Base-by-base conservation (phyloP, 2,888 invertebrate genomes). In the Cremastinae sp. region DNA sequence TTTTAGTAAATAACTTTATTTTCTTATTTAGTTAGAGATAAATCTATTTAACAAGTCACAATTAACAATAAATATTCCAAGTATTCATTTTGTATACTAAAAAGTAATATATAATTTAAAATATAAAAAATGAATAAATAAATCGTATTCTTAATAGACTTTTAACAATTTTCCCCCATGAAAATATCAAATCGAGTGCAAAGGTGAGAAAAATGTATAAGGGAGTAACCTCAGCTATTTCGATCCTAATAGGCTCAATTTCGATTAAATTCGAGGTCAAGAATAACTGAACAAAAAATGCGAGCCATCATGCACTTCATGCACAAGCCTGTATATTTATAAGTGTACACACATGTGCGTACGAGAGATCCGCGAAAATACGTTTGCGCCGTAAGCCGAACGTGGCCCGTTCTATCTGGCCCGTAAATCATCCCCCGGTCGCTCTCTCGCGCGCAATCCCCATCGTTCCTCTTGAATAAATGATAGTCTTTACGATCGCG, bases 401-500 rank as follows among this genome's bases (percentile, higher is more conserved):
- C 70, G 70, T 66, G 76, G 69, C 53, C 59, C 64, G 73, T 37
- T 77, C 75, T 55, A 78, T 78, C 77, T 76, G 69, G 78, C 62
- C 70, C 76, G 78, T 80, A 79, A 82, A 82, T 83, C 79, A 79
- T 80, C 71, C 55, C 70, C 69, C 61, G 73, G 43, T 62, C 22
- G 53, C 49, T 62, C 71, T 16, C 69, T 59, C 68, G 64, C 64
- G 69, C 69, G 70, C 59, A 70, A 70, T 61, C 39, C 59, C 51
- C 71, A 66, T 79, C 77, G 56, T 64, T 69, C 62, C 55, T 49
- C 56, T 73, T 77, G 77, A 79, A 80, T 81, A 78, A 79, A 83
- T 80, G 79, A 83, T 80, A 82, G 79, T 78, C 80, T 80, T 77
- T 80, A 78, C 76, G 76, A 77, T 77, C 76, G 65, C 73, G 61